phyloP scores from a whole-genome alignment of 2,888 invertebrate genomes.

The Zele albiditarsus region DNA sequence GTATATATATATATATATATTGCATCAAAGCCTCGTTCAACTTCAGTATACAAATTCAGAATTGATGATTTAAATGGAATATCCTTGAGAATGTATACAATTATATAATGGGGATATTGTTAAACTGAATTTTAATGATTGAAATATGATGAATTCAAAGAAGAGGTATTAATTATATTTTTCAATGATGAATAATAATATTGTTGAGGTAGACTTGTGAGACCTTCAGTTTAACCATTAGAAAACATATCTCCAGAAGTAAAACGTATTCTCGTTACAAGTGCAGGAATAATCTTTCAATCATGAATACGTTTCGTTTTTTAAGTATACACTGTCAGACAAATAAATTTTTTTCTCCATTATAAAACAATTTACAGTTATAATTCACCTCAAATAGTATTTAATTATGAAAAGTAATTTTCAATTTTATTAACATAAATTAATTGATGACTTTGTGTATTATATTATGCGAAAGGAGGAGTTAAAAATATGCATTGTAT shows the following conservation, averaged over 20 bases:
- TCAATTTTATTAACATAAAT: background rate
- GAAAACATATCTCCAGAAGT: no score
- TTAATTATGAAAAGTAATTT: background rate
- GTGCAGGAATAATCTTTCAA: no score
- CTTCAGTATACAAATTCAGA: conserved; percentile 60
- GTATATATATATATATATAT: conserved; percentile 33
- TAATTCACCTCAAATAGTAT: background rate
- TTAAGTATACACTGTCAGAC: no score
- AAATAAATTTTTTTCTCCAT: background rate
- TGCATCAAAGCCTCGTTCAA: conserved; percentile 55
- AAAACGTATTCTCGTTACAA: no score
- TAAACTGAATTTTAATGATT: no score
- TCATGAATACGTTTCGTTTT: no score
- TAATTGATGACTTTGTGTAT: background rate
- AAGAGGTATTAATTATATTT: no score
- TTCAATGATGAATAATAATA: no score
- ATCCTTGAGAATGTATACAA: background rate
- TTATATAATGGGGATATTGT: background rate
- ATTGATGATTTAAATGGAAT: conserved; percentile 62
- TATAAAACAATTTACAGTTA: background rate
- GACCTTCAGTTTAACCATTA: no score
- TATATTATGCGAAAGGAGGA: background rate
- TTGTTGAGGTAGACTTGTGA: no score
- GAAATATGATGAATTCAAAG: no score
- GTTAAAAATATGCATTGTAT: background rate